Percentiles rank a stretch among this genome's conserved stretches.
Conservation (phyloP, 2,888 invertebrate genomes). For the Brachylomia viminalis region DNA sequence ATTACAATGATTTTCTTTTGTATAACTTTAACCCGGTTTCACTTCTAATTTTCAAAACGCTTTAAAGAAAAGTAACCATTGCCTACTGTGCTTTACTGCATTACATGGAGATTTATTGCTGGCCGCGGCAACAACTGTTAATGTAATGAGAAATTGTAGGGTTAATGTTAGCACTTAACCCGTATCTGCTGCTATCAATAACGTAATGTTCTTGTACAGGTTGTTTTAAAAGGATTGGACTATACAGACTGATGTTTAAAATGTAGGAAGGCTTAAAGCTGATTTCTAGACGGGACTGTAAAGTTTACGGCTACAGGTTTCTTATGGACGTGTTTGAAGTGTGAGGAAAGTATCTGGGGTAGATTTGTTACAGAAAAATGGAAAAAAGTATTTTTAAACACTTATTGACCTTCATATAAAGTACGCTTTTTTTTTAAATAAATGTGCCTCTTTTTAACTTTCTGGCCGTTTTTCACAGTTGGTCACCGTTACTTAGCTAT, state of each 20-base stretch:
- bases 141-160: constrained; percentile 64
- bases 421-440: no score
- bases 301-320: constrained; percentile 19
- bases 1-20: neutral
- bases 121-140: constrained; percentile 51
- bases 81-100: neutral
- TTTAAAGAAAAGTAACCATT: constrained; percentile 1
- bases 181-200: constrained; percentile 54
- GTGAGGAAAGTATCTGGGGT: neutral
- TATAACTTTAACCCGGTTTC: neutral
- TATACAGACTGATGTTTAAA: constrained; percentile 29
- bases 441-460: no score
- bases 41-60: no score
- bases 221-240: constrained; percentile 37
- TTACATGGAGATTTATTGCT: constrained; percentile 48
- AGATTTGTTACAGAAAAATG: no score
- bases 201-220: constrained; percentile 31
- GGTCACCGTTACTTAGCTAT: no score
- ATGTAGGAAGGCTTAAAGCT: constrained; percentile 12
- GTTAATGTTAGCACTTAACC: constrained; percentile 60
- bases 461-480: no score
- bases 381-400: neutral
- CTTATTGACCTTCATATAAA: no score
- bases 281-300: constrained; percentile 40
- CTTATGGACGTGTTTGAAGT: constrained; percentile 7